phyloP scores from a whole-genome alignment of 2,888 invertebrate species.

The Drosophila ezoana region DNA sequence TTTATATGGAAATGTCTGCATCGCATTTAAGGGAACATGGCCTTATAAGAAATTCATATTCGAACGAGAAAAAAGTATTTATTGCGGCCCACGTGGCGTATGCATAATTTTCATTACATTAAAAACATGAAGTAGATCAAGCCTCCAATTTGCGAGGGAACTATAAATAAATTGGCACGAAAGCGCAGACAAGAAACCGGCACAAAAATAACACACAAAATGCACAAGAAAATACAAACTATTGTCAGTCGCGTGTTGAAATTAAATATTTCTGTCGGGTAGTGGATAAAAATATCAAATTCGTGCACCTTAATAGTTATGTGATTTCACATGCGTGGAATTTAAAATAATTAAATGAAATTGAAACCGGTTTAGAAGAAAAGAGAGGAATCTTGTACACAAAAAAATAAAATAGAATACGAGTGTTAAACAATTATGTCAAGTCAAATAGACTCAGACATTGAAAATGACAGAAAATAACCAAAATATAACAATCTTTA shows the following conservation, averaged over 20 bases:
- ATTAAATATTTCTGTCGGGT: slow-evolving; percentile 19
- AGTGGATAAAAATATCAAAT: slow-evolving; percentile 9
- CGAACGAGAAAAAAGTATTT: slow-evolving; percentile 12
- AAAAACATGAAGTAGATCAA: slow-evolving; percentile 7
- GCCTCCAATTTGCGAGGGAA: slow-evolving; percentile 16
- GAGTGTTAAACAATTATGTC: neutral
- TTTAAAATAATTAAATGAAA: slow-evolving; percentile 38
- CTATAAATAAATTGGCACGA: slow-evolving; percentile 50
- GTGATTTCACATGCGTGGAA: slow-evolving; percentile 31
- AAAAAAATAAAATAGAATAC: slow-evolving; percentile 12
- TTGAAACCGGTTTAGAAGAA: slow-evolving; percentile 18
- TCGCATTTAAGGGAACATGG: neutral
- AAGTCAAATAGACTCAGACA: neutral
- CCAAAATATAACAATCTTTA: slow-evolving; percentile 27
- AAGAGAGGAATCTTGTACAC: neutral
- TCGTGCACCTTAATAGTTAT: slow-evolving; percentile 15
- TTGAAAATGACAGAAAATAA: slow-evolving; percentile 12
- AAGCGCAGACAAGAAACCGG: slow-evolving; percentile 16
- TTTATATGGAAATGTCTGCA: slow-evolving; percentile 17
- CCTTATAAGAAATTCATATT: neutral
- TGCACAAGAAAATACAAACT: slow-evolving; percentile 15
- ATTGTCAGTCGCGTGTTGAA: slow-evolving; percentile 33
- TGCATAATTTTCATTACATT: slow-evolving; percentile 32
- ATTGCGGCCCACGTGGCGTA: slow-evolving; percentile 41
- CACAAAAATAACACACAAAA: slow-evolving; percentile 21